Percentiles rank a stretch among this genome's conserved stretches.
These are phyloP conservation scores for Cryptocephalus primarius DNA, from an alignment of 2,888 invertebrate species.

Conservation along the genomic window DNA sequence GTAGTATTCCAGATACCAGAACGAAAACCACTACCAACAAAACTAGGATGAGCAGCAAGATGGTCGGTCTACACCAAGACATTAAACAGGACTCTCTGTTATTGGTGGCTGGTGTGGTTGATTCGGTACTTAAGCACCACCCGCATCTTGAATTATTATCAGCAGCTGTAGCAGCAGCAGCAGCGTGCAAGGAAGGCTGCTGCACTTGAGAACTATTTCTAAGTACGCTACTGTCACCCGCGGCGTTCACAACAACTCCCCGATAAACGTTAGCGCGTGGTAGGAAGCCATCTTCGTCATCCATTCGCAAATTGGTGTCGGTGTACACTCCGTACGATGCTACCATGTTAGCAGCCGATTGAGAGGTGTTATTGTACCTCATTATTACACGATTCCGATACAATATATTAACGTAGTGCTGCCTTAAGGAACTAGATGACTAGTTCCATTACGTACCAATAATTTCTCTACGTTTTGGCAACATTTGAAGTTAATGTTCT, in stretches of 20 bases:
- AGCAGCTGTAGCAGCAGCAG: slow-evolving; percentile 1
- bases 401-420: not conserved
- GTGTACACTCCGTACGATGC: slow-evolving; percentile 39
- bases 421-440: not conserved
- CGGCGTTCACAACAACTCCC: slow-evolving; percentile 33
- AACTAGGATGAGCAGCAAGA: slow-evolving; percentile 44
- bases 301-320: slow-evolving; percentile 22
- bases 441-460: slow-evolving; percentile 6
- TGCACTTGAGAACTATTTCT: slow-evolving; percentile 15
- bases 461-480: slow-evolving; percentile 7
- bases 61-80: slow-evolving; percentile 47
- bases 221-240: slow-evolving; percentile 30
- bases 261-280: slow-evolving; percentile 25
- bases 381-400: slow-evolving; percentile 5
- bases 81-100: slow-evolving; percentile 34
- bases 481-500: not conserved
- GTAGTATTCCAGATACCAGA: slow-evolving; percentile 46
- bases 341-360: slow-evolving; percentile 30
- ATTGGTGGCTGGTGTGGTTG: slow-evolving; percentile 20
- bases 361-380: slow-evolving; percentile 27
- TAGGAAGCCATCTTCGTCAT: slow-evolving; percentile 31
- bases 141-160: slow-evolving; percentile 16
- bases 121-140: slow-evolving; percentile 25
- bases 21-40: slow-evolving; percentile 47
- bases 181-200: slow-evolving; percentile 11